These are phyloP conservation scores for Pseudomyrmex concolor DNA, from an alignment of 1,140 invertebrate species.

Conservation along the genomic window DNA sequence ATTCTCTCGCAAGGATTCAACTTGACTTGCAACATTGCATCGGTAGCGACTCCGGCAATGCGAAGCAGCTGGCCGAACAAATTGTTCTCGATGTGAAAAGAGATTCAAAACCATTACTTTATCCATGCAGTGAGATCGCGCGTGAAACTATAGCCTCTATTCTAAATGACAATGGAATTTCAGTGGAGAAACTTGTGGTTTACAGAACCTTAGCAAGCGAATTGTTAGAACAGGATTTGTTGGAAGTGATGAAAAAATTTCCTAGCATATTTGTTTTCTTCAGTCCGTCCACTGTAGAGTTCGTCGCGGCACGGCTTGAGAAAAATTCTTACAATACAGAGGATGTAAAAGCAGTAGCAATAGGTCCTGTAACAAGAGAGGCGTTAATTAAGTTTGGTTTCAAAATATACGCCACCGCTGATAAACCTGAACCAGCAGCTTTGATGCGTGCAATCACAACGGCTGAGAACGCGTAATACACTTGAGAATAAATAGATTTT, in stretches of 20 bases:
- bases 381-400: constrained; percentile 74
- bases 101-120: constrained; percentile 75
- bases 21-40: constrained; percentile 76
- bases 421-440: constrained; percentile 79
- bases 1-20: constrained; percentile 70
- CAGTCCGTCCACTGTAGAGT: constrained; percentile 81
- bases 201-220: constrained; percentile 78
- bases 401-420: constrained; percentile 72
- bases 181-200: constrained; percentile 76
- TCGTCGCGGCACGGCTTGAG: constrained; percentile 66
- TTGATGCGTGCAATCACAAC: constrained; percentile 75
- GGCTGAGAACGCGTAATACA: constrained; percentile 20
- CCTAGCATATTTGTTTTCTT: constrained; percentile 80
- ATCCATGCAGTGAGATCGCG: constrained; percentile 82
- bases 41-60: constrained; percentile 79
- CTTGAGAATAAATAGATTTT: not conserved
- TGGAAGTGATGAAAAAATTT: constrained; percentile 62
- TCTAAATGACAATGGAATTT: constrained; percentile 71
- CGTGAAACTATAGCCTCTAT: constrained; percentile 78
- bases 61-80: constrained; percentile 77
- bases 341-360: constrained; percentile 79
- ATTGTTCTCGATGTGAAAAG: constrained; percentile 69
- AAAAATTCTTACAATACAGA: constrained; percentile 63
- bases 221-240: constrained; percentile 73
- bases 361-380: constrained; percentile 81